Evolutionary conservation across 2,113 vertebrate species (phyloP).

Genomic region (Mustela nigripes): DNA sequence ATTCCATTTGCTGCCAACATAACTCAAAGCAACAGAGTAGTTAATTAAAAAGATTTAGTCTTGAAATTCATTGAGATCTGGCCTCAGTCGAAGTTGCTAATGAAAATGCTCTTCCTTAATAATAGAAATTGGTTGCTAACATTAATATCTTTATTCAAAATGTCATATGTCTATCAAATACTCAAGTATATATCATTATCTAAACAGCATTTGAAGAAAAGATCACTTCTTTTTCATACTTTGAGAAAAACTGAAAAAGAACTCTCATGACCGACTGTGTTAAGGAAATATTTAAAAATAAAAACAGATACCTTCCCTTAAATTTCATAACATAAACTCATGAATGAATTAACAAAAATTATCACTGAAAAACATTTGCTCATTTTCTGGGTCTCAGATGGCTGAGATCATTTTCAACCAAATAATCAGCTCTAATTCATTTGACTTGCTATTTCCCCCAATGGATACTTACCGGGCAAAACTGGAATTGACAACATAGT

Average conservation of each 20-base stretch:
- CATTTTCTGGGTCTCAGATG: neutral
- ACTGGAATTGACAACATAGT: neutral
- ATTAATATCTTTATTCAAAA: conserved; percentile 34
- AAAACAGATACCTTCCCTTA: neutral
- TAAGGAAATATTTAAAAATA: neutral
- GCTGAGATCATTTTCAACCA: neutral
- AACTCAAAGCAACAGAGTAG: conserved; percentile 42
- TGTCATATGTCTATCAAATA: neutral
- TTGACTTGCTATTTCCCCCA: neutral
- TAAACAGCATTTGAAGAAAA: neutral
- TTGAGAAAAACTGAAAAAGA: neutral
- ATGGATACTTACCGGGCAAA: neutral
- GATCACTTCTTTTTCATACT: neutral
- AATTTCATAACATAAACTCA: neutral
- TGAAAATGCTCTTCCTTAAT: neutral
- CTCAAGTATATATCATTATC: neutral
- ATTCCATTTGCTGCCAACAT: conserved; percentile 23
- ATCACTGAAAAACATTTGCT: conserved; percentile 8
- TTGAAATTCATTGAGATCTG: conserved; percentile 33
- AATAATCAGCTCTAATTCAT: conserved; percentile 14
- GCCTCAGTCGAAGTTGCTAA: conserved; percentile 16
- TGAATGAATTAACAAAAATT: neutral
- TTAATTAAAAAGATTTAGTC: conserved; percentile 45
- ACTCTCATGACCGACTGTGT: neutral
- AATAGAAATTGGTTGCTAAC: neutral